A percentile compares a stretch with the other conserved stretches of the same genome.
Evolutionary conservation across 2,113 vertebrate genomes (phyloP).

Genomic region (Coregonus clupeaformis): DNA sequence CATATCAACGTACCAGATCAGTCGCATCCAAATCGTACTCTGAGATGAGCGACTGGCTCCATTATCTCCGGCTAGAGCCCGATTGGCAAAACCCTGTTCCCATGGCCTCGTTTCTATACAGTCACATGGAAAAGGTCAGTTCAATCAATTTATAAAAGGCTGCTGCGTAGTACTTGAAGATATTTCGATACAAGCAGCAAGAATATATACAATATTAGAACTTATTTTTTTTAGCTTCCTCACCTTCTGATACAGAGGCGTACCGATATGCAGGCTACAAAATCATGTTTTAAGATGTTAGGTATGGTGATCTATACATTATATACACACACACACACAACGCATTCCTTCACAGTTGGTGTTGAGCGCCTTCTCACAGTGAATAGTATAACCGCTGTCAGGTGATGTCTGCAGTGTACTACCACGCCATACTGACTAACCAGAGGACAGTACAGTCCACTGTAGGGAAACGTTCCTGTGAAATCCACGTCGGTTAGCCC

Average conservation of each 20-base stretch:
- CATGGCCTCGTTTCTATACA: slow-evolving; percentile 24
- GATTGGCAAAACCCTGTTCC: slow-evolving; percentile 43
- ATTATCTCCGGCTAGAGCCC: slow-evolving; percentile 21
- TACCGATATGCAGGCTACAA: slow-evolving; percentile 29
- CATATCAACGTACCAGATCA: slow-evolving; percentile 20
- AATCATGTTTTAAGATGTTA: slow-evolving; percentile 36
- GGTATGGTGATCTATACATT: slow-evolving; percentile 48
- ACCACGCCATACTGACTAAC: not conserved
- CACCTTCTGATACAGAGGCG: slow-evolving; percentile 1
- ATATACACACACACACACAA: slow-evolving; percentile 48
- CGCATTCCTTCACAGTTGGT: slow-evolving; percentile 13
- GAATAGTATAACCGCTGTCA: not conserved
- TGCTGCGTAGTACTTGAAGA: slow-evolving; percentile 51
- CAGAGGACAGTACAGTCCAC: not conserved
- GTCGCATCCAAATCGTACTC: slow-evolving; percentile 45
- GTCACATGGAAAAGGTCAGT: slow-evolving; percentile 12
- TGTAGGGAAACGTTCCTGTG: slow-evolving; percentile 9
- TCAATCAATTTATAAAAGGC: slow-evolving; percentile 36
- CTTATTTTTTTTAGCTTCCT: slow-evolving; percentile 15
- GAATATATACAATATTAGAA: slow-evolving; percentile 48
- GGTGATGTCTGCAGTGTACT: not conserved
- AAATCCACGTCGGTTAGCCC: not conserved
- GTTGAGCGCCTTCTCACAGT: slow-evolving; percentile 21
- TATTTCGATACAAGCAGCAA: slow-evolving; percentile 32
- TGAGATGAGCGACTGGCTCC: slow-evolving; percentile 18